Evolutionary conservation across 2,888 invertebrate species (phyloP), one percentile per base, ranked within the genome.

Genomic region (Hemistola chrysoprasaria): DNA sequence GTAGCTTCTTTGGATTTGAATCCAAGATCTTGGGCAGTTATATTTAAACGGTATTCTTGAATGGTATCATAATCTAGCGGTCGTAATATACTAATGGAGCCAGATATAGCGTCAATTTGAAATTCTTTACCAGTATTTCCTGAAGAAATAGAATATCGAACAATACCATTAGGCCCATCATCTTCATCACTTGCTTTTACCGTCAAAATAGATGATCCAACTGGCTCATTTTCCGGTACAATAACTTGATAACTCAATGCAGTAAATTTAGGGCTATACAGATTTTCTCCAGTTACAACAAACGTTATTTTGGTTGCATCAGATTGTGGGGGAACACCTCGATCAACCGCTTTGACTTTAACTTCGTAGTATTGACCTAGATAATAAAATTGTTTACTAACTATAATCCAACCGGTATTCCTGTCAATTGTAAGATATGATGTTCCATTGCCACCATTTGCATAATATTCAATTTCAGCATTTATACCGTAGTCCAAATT

Each of bases 191-290:
- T 92, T 2, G 98, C 98, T 50, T 91, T 93, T 0, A 98, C 93
- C 0, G 94, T 95, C 2, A 97, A 78, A 52, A 98, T 96, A 0
- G 95, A 93, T 0, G 96, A 94, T 1, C 96, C 96, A 0, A 96
- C 84, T 0, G 95, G 95, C 68, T 96, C 96, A 75, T 97, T 97
- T 90, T 98, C 98, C 0, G 96, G 95, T 1, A 98, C 95, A 46
- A 96, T 94, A 0, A 96, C 97, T 86, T 97, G 95, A 73, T 97
- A 97, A 59, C 95, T 95, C 0, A 93, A 80, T 0, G 95, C 95
- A 3, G 94, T 95, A 68, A 98, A 98, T 34, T 92, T 92, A 0
- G 98, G 98, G 0, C 92, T 90, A 65, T 92, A 91, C 24, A 90
- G 84, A 75, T 98, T 98, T 70, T 96, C 95, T 1, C 95, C 97